A percentile compares a stretch with the other conserved stretches of the same genome.
Evolutionary conservation across 2,888 invertebrate species (phyloP).

Genomic region (Omphaloscelis lunosa): DNA sequence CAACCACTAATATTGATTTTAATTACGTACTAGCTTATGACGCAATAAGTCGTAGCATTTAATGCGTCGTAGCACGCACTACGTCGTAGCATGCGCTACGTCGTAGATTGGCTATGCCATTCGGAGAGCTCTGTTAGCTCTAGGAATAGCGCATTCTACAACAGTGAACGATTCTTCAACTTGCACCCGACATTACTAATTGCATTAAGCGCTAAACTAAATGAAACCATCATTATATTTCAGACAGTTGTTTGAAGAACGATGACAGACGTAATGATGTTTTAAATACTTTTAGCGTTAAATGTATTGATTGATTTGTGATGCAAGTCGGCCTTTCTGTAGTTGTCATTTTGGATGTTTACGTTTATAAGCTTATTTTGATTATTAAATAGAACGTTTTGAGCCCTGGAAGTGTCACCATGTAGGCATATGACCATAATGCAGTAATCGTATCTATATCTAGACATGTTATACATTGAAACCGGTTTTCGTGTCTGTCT

Average conservation of each 20-base stretch:
- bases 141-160: not conserved
- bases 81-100: not conserved
- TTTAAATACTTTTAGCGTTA: not conserved
- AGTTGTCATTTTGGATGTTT: not conserved
- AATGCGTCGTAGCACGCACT: not conserved
- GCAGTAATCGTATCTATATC: not conserved
- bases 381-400: not conserved
- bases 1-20: not conserved
- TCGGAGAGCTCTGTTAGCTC: not conserved
- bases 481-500: not conserved
- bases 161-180: not conserved
- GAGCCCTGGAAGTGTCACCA: not conserved
- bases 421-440: not conserved
- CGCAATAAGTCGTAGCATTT: not conserved
- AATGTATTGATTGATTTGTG: not conserved
- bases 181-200: not conserved
- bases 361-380: not conserved
- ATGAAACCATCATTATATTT: not conserved
- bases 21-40: not conserved
- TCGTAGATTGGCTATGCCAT: conserved; percentile 4
- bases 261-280: no score
- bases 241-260: no score
- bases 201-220: not conserved
- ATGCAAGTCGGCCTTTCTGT: not conserved
- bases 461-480: not conserved